These are phyloP conservation scores for Xestia xanthographa DNA, from an alignment of 2,888 invertebrate genomes.

Conservation along the genomic window DNA sequence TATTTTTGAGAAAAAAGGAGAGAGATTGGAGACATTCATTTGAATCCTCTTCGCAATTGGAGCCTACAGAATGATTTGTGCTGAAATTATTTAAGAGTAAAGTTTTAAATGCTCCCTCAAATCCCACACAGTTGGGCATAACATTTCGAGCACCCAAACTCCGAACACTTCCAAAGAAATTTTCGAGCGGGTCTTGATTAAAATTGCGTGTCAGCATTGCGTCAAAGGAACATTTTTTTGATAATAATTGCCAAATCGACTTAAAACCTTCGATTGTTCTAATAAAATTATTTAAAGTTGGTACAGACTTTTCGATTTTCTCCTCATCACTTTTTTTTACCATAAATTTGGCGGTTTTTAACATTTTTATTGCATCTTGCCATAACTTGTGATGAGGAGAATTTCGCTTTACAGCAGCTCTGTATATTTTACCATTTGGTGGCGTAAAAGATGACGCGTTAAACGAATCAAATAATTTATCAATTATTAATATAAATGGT, in stretches of 20 bases:
- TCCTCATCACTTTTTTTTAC: conserved; percentile 17
- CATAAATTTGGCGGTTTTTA: conserved; percentile 17
- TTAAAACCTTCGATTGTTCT: conserved; percentile 16
- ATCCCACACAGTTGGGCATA: too few species aligned
- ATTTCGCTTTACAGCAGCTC: conserved; percentile 24
- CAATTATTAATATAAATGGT: too few species aligned
- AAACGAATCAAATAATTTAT: conserved; percentile 4
- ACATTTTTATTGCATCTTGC: conserved; percentile 20
- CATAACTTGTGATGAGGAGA: conserved; percentile 24
- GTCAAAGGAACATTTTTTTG: conserved; percentile 14
- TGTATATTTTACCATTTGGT: conserved; percentile 16
- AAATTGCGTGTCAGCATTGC: conserved; percentile 24
- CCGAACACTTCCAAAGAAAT: conserved; percentile 19
- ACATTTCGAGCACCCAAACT: conserved; percentile 1
- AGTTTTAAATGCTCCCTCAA: background rate
- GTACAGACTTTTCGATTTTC: conserved; percentile 10
- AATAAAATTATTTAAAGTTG: conserved; percentile 12
- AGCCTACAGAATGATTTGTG: too few species aligned
- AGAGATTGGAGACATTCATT: conserved; percentile 7
- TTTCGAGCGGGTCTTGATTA: conserved; percentile 5
- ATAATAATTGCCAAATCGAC: conserved; percentile 17
- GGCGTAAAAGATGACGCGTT: conserved; percentile 21
- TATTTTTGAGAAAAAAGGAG: conserved; percentile 10
- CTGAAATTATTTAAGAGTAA: conserved; percentile 16
- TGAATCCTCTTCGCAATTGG: conserved; percentile 10